Evolutionary conservation across 2,113 vertebrate species (phyloP), one percentile per base, ranked within the genome.

Genomic region (Heliornis fulica): DNA sequence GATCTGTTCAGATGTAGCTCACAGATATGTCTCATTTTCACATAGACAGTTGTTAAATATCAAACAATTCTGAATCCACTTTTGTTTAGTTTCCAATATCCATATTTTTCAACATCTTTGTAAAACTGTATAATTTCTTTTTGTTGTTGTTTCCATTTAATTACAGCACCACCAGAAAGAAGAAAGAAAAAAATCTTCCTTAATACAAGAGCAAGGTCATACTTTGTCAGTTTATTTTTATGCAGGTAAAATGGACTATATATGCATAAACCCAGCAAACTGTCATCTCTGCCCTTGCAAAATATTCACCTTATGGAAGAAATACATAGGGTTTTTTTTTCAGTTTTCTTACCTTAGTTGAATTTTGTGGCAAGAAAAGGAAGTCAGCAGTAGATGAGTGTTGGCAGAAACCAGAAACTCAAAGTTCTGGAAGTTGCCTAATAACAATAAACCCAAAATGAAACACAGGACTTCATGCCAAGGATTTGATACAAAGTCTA

Each of bases 1-100:
- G 75, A 87, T 86, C 74, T 96, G 40, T 82, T 96, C 60, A 93
- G 19, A 40, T 94, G 45, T 76, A 89, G 48, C 22, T 94, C 97
- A 87, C 38, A 96, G 82, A 72, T 93, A 90, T 31, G 13, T 92
- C n/a, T 94, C 68, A 92, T 56, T 97, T 95, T 95, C 50, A 96
- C 10, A 6, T 34, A 92, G 18, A 32, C 5, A 66, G 13, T 83
- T 88, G 19, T 57, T 95, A 94, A 96, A 90, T 60, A 6, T 29
- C 34, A 81, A 87, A 60, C 68, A 90, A 87, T 90, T 89, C 28
- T 92, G 60, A 84, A 83, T 53, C n/a, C 76, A 31, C 34, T 83
- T 81, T 91, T 80, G 22, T 72, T 28, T 13, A 19, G 43, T 22
- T 6, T 75, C 48, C 63, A 57, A 16, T 86, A 83, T 68, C 13